Base-by-base conservation (phyloP, 2,797 vertebrate genomes). In the Heliangelus exortis region DNA sequence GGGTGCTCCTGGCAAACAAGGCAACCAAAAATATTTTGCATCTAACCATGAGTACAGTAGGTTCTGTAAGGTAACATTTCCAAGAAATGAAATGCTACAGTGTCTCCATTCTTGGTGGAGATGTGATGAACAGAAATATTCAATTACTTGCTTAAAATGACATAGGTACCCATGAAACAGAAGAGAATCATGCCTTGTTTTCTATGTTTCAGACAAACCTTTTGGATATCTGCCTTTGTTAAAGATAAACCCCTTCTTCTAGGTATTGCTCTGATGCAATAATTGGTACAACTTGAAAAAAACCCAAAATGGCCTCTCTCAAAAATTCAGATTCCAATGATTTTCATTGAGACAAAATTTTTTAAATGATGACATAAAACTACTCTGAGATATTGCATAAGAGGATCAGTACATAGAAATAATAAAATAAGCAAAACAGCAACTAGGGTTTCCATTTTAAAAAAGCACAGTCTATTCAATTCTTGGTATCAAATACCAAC, bases 371-470 rank as follows among this genome's bases (percentile, higher is more conserved):
- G 83, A 94, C 93, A 92, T 51, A 78, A 12, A 71, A 85, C 33
- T 54, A 81, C 50, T 94, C 86, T 85, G 82, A 83, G 73, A 59
- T 81, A 59, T 31, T 94, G 68, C 74, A 51, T 81, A 73, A 61
- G 67, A 92, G 59, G 51, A 92, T 82, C 59, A 89, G 63, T 59
- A 90, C 63, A 57, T 82, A 67, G 74, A 95, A 94, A 92, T 84
- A 95, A 43, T 84, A 95, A 91, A 73, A 83, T 31, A 71, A 83
- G 75, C 36, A 80, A 88, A 87, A 85, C 50, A 74, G 83, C 65
- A 91, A 77, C 58, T 65, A 84, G 68, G 83, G 88, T 91, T 95
- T 95, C 92, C 96, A 92, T 76, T 78, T 90, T 92, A 86, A 85
- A 88, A 85, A 48, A 83, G 41, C 54, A 22, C 3, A 74, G 50